Percentiles rank a stretch among this genome's conserved stretches.
phyloP scores from a whole-genome alignment of 2,888 invertebrate genomes.

The Dusona sp. region DNA sequence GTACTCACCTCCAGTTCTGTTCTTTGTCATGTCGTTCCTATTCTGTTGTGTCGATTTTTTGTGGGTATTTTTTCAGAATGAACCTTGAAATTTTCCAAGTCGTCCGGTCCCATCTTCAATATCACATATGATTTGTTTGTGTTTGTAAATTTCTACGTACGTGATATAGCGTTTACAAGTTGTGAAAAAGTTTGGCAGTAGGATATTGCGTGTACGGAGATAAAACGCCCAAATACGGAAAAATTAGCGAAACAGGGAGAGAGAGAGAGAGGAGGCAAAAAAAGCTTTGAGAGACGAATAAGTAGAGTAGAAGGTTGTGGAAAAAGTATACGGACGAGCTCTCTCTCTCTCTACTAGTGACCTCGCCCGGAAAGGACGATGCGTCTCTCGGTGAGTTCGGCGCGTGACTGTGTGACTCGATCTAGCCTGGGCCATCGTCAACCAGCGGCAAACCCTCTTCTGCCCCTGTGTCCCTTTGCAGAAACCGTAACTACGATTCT shows the following conservation, averaged over 20 bases:
- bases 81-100: conserved; percentile 18
- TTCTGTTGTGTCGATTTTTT: not conserved
- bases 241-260: not conserved
- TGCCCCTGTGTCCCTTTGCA: conserved; percentile 79
- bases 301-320: not conserved
- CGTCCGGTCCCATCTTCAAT: conserved; percentile 42
- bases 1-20: conserved; percentile 1
- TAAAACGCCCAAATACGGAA: conserved; percentile 19
- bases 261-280: not conserved
- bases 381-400: conserved; percentile 81
- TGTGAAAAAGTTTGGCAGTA: not conserved
- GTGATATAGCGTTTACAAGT: not conserved
- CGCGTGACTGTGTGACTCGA: conserved; percentile 84
- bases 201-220: not conserved
- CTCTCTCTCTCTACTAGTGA: conserved; percentile 40
- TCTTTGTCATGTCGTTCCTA: conserved; percentile 7
- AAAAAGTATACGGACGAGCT: conserved; percentile 24
- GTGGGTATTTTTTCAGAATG: conserved; percentile 28
- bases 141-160: not conserved
- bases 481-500: conserved; percentile 60
- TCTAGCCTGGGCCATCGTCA: conserved; percentile 82
- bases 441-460: conserved; percentile 80
- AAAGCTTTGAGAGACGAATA: not conserved
- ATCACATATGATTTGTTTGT: conserved; percentile 57
- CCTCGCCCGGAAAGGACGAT: conserved; percentile 73